These are phyloP conservation scores for Chiloscyllium punctatum DNA, from an alignment of 2,797 vertebrate species.

Conservation along the genomic window DNA sequence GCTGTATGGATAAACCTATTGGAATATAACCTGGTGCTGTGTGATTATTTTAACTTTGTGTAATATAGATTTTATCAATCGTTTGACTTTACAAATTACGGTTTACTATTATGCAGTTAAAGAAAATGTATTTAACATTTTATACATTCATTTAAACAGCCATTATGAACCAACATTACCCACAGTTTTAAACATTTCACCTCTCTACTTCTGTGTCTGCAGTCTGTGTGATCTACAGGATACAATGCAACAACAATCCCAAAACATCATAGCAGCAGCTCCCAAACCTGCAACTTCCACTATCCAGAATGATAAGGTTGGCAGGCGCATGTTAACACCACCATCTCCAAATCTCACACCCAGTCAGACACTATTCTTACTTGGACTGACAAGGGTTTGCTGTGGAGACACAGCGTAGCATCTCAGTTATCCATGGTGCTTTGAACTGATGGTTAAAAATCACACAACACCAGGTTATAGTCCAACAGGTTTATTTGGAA, in stretches of 20 bases:
- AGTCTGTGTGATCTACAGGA: neutral
- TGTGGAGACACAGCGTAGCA: neutral
- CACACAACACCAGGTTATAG: no score
- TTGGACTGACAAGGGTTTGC: neutral
- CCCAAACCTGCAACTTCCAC: neutral
- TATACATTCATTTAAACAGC: neutral
- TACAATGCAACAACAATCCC: neutral
- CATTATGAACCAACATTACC: neutral
- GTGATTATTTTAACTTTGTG: no score
- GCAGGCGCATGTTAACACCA: neutral
- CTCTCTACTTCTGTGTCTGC: neutral
- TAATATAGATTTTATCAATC: neutral
- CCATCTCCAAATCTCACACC: neutral
- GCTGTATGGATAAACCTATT: no score
- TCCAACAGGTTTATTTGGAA: no score
- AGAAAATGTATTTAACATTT: neutral
- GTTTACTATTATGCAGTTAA: neutral
- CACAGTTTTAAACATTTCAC: neutral
- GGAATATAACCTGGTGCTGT: no score
- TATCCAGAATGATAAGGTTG: neutral
- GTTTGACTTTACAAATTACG: neutral
- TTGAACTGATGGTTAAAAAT: no score
- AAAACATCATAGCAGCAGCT: no score
- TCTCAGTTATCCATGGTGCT: neutral
- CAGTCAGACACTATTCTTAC: neutral